Percentiles rank a stretch among this genome's conserved stretches.
These are phyloP conservation scores for Sycobia sp. DNA, from an alignment of 1,140 invertebrate genomes.

Conservation along the genomic window DNA sequence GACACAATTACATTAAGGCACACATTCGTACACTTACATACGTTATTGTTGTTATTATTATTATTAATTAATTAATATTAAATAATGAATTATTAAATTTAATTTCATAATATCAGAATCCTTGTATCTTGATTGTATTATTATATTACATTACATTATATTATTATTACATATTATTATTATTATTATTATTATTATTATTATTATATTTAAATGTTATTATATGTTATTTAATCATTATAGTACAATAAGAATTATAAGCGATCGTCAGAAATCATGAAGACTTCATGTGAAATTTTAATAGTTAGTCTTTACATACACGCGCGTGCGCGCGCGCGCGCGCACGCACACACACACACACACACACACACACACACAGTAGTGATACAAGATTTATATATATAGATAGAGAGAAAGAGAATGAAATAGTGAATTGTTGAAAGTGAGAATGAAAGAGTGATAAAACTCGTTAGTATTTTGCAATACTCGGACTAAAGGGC, in stretches of 20 bases:
- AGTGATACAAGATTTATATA: constrained; percentile 5
- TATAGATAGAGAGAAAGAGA: constrained; percentile 26
- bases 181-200: constrained; percentile 38
- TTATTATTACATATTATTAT: constrained; percentile 43
- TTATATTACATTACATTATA: constrained; percentile 39
- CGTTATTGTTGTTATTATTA: constrained; percentile 39
- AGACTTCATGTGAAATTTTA: no score
- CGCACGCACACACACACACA: no score
- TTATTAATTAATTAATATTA: no score
- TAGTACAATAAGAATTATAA: neutral
- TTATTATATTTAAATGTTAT: constrained; percentile 41
- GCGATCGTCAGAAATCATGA: no score
- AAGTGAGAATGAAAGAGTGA: constrained; percentile 33
- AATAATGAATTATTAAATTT: constrained; percentile 34
- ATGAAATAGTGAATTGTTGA: constrained; percentile 17
- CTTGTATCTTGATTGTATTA: constrained; percentile 34
- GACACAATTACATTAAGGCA: constrained; percentile 51
- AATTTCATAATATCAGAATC: constrained; percentile 34
- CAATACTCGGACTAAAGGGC: constrained; percentile 48
- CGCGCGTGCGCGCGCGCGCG: no score
- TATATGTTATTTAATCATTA: constrained; percentile 28
- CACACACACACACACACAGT: no score
- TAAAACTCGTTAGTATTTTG: constrained; percentile 49
- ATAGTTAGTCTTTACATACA: no score
- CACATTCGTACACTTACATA: constrained; percentile 4